Conservation (phyloP, 2,113 vertebrate species). For the Bucco capensis region DNA sequence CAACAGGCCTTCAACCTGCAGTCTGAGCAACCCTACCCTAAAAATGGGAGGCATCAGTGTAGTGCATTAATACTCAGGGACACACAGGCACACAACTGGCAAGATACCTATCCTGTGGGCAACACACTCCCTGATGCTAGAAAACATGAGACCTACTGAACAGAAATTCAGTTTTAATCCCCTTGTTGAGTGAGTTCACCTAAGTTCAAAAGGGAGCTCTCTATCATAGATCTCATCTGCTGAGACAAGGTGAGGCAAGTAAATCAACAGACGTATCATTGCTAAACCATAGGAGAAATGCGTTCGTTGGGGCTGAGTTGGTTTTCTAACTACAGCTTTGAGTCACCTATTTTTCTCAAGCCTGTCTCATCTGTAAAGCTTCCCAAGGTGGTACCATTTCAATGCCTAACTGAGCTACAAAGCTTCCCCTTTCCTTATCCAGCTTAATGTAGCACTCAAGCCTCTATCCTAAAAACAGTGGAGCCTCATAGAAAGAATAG, state of each 20-base stretch:
- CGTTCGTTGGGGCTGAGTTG: not conserved
- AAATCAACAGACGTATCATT: constrained; percentile 1
- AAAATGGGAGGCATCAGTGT: not conserved
- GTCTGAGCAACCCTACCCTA: not conserved
- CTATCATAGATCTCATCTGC: not conserved
- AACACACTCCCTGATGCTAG: not conserved
- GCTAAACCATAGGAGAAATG: not conserved
- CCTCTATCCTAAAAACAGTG: not conserved
- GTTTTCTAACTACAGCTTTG: not conserved
- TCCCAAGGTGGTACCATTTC: not conserved
- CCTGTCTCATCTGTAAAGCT: not conserved
- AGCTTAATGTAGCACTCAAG: not conserved
- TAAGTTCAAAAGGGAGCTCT: not conserved
- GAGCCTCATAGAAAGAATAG: not conserved
- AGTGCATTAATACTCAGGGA: not conserved
- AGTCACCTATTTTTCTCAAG: not conserved
- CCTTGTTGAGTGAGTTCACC: not conserved
- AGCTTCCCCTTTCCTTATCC: not conserved
- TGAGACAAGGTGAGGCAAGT: not conserved
- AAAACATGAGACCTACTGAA: not conserved
- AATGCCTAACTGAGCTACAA: not conserved
- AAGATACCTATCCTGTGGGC: not conserved
- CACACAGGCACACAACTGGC: not conserved
- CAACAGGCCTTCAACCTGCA: not conserved
- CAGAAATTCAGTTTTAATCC: constrained; percentile 14